These are phyloP conservation scores for Masnerella sp. DNA, from an alignment of 2,888 invertebrate species.

Conservation along the genomic window DNA sequence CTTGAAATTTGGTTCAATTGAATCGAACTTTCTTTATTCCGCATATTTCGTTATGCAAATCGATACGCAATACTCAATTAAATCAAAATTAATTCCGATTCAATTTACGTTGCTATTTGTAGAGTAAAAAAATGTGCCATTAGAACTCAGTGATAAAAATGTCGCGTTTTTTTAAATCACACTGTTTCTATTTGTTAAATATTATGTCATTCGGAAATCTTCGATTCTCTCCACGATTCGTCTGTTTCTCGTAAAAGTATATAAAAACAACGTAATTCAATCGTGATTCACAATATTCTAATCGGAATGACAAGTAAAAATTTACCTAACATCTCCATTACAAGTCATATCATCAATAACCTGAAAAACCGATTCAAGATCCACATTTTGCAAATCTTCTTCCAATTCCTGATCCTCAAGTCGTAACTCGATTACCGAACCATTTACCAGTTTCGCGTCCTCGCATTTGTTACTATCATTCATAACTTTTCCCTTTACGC, in stretches of 20 bases:
- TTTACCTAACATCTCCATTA: conserved; percentile 15
- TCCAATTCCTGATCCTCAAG: conserved; percentile 36
- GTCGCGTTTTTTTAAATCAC: too few relatives aligned
- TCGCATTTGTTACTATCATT: conserved; percentile 25
- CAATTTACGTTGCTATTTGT: too few relatives aligned
- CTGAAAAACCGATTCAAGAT: conserved; percentile 44
- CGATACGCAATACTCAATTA: neutral
- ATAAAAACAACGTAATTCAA: too few relatives aligned
- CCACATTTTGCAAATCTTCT: conserved; percentile 32
- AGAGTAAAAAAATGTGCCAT: too few relatives aligned
- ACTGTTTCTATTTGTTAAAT: too few relatives aligned
- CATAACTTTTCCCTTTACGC: conserved; percentile 49
- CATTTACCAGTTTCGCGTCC: conserved; percentile 15
- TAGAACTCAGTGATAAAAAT: too few relatives aligned
- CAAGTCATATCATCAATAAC: conserved; percentile 35
- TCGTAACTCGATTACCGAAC: conserved; percentile 21
- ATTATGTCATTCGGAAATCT: too few relatives aligned
- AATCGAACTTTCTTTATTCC: conserved; percentile 1
- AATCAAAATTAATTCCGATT: neutral
- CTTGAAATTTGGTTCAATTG: too few relatives aligned
- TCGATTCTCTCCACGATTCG: too few relatives aligned
- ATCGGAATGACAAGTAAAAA: too few relatives aligned
- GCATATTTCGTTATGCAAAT: conserved; percentile 6
- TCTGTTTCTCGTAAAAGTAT: too few relatives aligned
- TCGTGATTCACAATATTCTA: too few relatives aligned